A percentile compares a stretch with the other conserved stretches of the same genome.
Evolutionary conservation across 2,797 vertebrate species (phyloP).

Genomic region (Pseudochirops cupreus): DNA sequence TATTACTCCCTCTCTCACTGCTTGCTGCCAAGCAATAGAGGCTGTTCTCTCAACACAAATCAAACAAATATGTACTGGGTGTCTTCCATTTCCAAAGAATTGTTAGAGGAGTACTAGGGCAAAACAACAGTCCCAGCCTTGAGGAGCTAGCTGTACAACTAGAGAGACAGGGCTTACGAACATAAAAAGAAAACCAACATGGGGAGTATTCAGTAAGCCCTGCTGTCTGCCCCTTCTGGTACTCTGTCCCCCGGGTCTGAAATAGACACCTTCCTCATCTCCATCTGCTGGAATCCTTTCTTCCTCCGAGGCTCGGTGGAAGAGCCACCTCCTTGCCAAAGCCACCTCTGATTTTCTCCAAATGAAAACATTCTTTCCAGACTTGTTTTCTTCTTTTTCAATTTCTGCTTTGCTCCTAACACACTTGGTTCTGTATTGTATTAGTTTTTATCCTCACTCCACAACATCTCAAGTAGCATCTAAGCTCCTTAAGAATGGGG

Average conservation of each 20-base stretch:
- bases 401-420: background rate
- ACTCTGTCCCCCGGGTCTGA: background rate
- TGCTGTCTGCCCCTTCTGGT: background rate
- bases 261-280: background rate
- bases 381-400: background rate
- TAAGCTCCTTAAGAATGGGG: background rate
- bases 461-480: background rate
- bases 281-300: background rate
- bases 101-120: background rate
- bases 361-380: background rate
- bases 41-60: background rate
- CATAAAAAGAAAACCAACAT: background rate
- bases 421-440: background rate
- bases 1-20: background rate
- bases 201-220: background rate
- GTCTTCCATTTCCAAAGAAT: background rate
- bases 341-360: background rate
- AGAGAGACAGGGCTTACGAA: background rate
- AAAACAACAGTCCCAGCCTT: background rate
- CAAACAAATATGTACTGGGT: background rate
- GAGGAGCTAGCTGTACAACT: background rate
- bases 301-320: background rate
- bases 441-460: background rate
- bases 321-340: background rate
- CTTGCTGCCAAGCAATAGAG: background rate